These are phyloP conservation scores for Caenorhabditis sp. DNA, from an alignment of 2,888 invertebrate species.

Conservation along the genomic window DNA sequence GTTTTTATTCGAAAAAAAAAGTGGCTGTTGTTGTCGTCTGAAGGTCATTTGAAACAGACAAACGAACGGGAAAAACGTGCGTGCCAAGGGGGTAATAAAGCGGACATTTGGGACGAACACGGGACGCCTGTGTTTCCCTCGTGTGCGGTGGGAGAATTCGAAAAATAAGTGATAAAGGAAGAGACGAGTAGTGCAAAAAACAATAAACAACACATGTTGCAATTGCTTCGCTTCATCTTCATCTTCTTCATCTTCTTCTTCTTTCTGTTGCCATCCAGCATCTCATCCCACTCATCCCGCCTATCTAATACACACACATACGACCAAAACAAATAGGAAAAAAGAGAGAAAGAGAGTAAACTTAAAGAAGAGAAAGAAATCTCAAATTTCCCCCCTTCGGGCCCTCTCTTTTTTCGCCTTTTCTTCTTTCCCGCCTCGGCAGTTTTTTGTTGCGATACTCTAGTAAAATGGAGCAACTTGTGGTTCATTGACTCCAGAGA, in stretches of 20 bases:
- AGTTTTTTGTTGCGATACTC: no score
- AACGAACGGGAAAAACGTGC: constrained; percentile 4
- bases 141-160: not conserved
- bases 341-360: constrained; percentile 9
- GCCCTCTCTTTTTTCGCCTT: constrained; percentile 1
- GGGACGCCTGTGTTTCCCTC: no score
- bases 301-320: no score
- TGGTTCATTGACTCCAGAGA: no score
- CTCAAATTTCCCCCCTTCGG: constrained; percentile 12
- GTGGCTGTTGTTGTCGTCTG: not conserved
- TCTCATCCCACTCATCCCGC: not conserved
- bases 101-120: constrained; percentile 2
- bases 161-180: not conserved
- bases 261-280: not conserved
- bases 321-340: constrained; percentile 24
- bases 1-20: constrained; percentile 2
- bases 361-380: constrained; percentile 5
- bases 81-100: constrained; percentile 7
- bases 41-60: constrained; percentile 12
- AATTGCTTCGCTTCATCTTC: constrained; percentile 4
- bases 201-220: constrained; percentile 20
- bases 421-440: not conserved
- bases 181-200: not conserved
- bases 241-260: not conserved
- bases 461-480: no score